Conservation (phyloP, 2,113 vertebrate species). For the Macroglossus sobrinus region DNA sequence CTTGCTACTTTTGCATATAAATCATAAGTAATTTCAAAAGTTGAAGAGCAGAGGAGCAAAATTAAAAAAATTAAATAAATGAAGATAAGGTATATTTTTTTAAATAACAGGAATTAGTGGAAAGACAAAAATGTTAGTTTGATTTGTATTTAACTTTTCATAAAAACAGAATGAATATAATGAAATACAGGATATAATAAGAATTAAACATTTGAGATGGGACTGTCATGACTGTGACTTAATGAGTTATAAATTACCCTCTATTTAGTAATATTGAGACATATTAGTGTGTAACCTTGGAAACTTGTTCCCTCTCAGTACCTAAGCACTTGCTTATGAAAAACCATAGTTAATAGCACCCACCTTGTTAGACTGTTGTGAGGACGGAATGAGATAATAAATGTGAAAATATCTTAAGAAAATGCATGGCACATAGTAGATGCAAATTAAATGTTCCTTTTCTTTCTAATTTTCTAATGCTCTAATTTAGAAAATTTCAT, state of each 20-base stretch:
- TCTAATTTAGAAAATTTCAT: neutral
- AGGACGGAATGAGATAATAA: neutral
- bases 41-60: neutral
- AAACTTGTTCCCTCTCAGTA: neutral
- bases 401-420: neutral
- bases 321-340: neutral
- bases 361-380: neutral
- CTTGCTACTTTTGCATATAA: neutral
- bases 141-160: neutral
- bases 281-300: neutral
- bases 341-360: neutral
- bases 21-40: neutral
- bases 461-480: neutral
- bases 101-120: neutral
- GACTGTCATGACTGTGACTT: neutral
- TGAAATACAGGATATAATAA: neutral
- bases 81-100: neutral
- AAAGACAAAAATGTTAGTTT: neutral
- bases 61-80: neutral
- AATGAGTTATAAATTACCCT: neutral
- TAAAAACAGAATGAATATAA: neutral
- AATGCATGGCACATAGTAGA: neutral
- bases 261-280: neutral
- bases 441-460: neutral
- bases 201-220: neutral